Evolutionary conservation across 37 sponge, comb jelly and placozoan genomes (phyloP), one percentile per base, ranked within the genome.

Genomic region (Axinella damicornis): DNA sequence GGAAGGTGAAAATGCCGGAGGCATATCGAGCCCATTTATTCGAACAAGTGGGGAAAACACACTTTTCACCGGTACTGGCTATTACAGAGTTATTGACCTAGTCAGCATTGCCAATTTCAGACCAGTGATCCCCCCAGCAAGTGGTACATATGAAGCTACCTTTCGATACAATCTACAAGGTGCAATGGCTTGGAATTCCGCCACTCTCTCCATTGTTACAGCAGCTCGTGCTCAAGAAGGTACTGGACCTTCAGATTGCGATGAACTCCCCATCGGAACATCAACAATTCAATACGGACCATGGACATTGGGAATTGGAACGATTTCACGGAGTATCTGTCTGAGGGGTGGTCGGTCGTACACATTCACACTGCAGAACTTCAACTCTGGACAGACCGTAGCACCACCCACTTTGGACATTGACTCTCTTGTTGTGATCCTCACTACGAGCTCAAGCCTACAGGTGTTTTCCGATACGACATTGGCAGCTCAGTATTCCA

Each of bases 341-440:
- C 83, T 93, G n/a, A 78, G 80, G 65, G 91, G 72, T 24, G 94
- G 94, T 41, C 83, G 78, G 12, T 66, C 69, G 28, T 93, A 93
- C 28, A 55, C 53, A n/a, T 76, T 90, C 62, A 37, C 21, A 15
- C 61, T 93, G 41, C 28, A 24, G 6, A 55, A 68, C 22, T 60
- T 82, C 64, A 39, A 52, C 1, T 74, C 84, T 55, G 94, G 94
- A 31, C 57, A 32, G 35, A 35, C 28, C 0, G 22, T 30, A 33
- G 57, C 24, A 32, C 22, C 66, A 25, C 46, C 61, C 20, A 40
- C 59, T 21, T 40, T 89, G 61, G 27, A 76, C 35, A 86, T 95
- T n/a, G 96, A 95, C 73, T 95, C 96, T 0, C 54, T 95, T 21
- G 84, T 89, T 0, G 25, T 95, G 16, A 39, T 92, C 19, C 84